Evolutionary conservation across 2,888 invertebrate genomes (phyloP).

Genomic region (Platycnemis pennipes): DNA sequence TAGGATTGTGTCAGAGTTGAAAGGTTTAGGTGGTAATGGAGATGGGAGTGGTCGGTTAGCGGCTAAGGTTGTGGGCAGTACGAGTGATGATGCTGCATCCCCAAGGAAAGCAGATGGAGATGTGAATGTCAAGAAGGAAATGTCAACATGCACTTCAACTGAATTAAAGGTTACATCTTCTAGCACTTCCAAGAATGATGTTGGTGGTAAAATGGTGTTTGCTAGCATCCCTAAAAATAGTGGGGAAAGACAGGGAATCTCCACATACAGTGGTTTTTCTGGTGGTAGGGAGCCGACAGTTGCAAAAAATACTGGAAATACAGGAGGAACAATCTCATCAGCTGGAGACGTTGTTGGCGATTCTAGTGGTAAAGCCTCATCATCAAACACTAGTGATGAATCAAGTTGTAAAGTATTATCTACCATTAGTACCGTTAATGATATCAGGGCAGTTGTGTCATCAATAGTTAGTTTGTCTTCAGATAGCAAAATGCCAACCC

Average conservation of each 20-base stretch:
- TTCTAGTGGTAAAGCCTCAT: background rate
- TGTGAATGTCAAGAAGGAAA: background rate
- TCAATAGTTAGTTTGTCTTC: background rate
- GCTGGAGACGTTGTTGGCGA: background rate
- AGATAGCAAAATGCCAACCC: background rate
- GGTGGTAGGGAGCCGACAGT: background rate
- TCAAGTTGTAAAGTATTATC: constrained; percentile 26
- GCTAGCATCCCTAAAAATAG: background rate
- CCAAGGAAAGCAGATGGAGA: background rate
- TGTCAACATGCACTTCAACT: background rate
- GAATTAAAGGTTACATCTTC: background rate
- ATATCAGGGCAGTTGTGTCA: background rate
- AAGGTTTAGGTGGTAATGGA: background rate
- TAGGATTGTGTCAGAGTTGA: background rate
- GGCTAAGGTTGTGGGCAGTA: background rate
- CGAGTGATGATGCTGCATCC: background rate
- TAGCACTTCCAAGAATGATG: background rate
- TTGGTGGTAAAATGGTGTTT: background rate
- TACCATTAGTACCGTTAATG: background rate
- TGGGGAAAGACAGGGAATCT: background rate
- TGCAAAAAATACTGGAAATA: background rate
- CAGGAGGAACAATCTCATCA: background rate
- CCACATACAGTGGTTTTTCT: background rate
- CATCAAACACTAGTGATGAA: background rate
- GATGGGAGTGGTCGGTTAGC: background rate